Conservation (phyloP, 2,113 vertebrate genomes). For the Phylloscopus trochiloides region DNA sequence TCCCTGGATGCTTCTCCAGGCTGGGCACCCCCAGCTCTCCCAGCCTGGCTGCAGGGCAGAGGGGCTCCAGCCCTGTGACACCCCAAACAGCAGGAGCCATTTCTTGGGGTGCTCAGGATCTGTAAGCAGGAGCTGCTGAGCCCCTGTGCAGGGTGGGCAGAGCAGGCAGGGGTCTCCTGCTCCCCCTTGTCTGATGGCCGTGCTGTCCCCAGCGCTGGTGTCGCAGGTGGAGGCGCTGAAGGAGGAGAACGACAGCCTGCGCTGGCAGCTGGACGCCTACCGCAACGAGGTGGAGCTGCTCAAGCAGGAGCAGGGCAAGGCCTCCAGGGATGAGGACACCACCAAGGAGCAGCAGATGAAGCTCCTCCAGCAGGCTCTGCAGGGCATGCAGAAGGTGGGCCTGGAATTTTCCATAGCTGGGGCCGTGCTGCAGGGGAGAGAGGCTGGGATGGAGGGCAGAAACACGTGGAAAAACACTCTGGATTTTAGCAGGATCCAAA, state of each 20-base stretch:
- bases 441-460: neutral
- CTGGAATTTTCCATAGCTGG: accelerated
- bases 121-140: neutral
- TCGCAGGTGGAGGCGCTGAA: slow-evolving; percentile 89
- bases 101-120: neutral
- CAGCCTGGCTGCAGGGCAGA: neutral
- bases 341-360: slow-evolving; percentile 91
- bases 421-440: neutral
- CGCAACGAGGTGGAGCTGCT: slow-evolving; percentile 94
- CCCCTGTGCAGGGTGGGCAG: neutral
- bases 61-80: neutral
- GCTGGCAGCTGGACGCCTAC: slow-evolving; percentile 94
- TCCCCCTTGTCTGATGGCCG: neutral
- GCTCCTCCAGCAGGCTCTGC: slow-evolving; percentile 92
- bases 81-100: accelerated
- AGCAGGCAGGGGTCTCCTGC: neutral
- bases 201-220: slow-evolving; percentile 67
- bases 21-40: neutral
- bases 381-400: slow-evolving; percentile 95
- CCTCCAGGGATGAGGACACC: slow-evolving; percentile 82
- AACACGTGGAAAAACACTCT: neutral
- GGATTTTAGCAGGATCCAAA: neutral
- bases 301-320: slow-evolving; percentile 92
- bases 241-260: slow-evolving; percentile 94
- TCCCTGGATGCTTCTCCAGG: neutral